phyloP scores from a whole-genome alignment of 1,140 invertebrate species.

The Coptotermes formosanus region DNA sequence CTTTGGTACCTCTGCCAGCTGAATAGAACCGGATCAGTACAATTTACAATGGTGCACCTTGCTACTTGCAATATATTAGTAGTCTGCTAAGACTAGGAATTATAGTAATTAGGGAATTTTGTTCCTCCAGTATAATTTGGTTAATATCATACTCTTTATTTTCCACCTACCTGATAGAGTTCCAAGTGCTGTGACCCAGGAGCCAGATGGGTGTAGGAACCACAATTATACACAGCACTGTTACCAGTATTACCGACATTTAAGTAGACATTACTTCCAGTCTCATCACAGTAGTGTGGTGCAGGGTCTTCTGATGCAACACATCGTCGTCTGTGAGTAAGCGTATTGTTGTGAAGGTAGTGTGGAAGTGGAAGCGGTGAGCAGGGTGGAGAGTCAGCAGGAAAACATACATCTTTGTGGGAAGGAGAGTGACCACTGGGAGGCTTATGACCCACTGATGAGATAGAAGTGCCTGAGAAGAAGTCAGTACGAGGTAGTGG shows the following conservation, averaged over 20 bases:
- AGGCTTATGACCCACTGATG: background rate
- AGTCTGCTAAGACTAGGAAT: no score
- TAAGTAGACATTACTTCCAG: background rate
- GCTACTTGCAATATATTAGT: no score
- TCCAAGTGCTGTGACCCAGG: background rate
- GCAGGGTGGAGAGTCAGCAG: background rate
- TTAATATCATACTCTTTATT: no score
- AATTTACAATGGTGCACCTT: no score
- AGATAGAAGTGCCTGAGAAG: background rate
- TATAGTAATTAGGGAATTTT: no score
- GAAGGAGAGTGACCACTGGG: background rate
- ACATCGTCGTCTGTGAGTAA: background rate
- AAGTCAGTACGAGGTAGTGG: background rate
- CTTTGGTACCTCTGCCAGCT: no score
- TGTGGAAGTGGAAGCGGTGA: constrained; percentile 1
- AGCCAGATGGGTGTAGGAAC: background rate
- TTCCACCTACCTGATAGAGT: background rate
- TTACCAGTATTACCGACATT: background rate
- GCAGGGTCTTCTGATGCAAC: background rate
- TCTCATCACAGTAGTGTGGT: background rate
- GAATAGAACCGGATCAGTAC: no score
- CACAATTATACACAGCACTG: background rate
- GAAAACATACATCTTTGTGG: background rate
- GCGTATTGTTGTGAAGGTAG: background rate
- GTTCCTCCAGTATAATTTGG: no score